Evolutionary conservation across 1,140 invertebrate genomes (phyloP).

Genomic region (Apis laboriosa): DNA sequence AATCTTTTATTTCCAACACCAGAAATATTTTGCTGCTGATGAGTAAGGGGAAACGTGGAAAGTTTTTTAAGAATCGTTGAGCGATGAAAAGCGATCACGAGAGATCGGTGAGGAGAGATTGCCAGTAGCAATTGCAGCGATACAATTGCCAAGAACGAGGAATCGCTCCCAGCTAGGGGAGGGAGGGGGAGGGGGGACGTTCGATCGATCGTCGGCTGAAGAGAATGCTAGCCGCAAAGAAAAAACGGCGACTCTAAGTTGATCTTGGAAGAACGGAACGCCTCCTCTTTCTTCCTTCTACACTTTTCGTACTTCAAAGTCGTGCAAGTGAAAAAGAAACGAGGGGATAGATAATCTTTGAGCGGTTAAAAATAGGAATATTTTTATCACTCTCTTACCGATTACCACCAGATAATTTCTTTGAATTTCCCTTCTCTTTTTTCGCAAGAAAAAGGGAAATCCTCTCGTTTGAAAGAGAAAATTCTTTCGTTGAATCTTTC

Average conservation of each 20-base stretch:
- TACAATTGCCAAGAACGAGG: slow-evolving; percentile 47
- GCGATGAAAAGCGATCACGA: slow-evolving; percentile 27
- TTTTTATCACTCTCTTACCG: neutral
- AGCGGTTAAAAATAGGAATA: neutral
- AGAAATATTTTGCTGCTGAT: neutral
- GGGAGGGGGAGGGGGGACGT: neutral
- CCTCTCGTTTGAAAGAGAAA: neutral
- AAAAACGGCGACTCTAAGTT: slow-evolving; percentile 5
- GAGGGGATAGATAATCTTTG: too few species aligned
- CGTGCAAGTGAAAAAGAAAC: too few species aligned
- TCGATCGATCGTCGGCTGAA: slow-evolving; percentile 40
- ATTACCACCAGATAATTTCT: neutral
- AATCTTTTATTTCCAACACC: too few species aligned
- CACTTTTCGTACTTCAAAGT: too few species aligned
- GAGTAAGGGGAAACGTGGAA: neutral
- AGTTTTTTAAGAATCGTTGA: slow-evolving; percentile 27
- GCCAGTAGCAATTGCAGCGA: slow-evolving; percentile 35
- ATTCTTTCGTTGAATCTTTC: neutral
- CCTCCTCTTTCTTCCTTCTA: neutral
- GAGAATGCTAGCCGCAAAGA: slow-evolving; percentile 26
- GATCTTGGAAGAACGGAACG: neutral
- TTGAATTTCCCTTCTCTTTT: too few species aligned
- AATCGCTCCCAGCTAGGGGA: slow-evolving; percentile 43
- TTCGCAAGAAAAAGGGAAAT: too few species aligned
- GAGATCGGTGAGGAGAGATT: slow-evolving; percentile 34